phyloP scores from a whole-genome alignment of 1,140 invertebrate species.

The Drosophila yakuba region DNA sequence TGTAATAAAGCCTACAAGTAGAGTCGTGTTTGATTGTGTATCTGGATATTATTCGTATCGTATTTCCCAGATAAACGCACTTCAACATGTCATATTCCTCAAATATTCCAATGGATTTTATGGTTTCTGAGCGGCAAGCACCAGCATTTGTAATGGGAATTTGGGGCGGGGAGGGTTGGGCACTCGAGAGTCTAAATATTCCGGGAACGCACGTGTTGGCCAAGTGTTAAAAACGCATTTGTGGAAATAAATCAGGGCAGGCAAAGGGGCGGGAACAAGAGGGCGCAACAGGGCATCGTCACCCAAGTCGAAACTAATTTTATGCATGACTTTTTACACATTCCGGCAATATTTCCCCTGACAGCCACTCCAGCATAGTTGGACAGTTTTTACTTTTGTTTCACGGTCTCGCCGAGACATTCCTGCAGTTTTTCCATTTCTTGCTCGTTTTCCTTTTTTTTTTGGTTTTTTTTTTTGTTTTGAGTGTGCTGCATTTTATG shows the following conservation, averaged over 20 bases:
- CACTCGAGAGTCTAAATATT: constrained; percentile 51
- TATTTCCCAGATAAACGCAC: constrained; percentile 57
- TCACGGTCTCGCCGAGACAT: constrained; percentile 59
- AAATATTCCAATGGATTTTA: constrained; percentile 41
- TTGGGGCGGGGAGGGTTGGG: neutral
- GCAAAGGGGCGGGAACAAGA: constrained; percentile 1
- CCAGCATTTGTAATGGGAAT: constrained; percentile 30
- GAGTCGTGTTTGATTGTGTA: neutral
- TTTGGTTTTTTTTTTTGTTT: constrained; percentile 17
- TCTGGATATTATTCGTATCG: constrained; percentile 31
- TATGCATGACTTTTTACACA: constrained; percentile 83
- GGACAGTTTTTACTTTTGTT: constrained; percentile 67
- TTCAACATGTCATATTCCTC: constrained; percentile 72
- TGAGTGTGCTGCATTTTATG: constrained; percentile 73
- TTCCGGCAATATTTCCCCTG: constrained; percentile 75
- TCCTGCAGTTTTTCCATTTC: constrained; percentile 46
- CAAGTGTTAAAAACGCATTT: constrained; percentile 68
- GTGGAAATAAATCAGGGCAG: constrained; percentile 65
- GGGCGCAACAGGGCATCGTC: constrained; percentile 43
- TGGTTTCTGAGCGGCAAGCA: constrained; percentile 64
- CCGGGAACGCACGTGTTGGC: constrained; percentile 77
- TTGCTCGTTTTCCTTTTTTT: constrained; percentile 21
- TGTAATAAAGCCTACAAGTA: too few species aligned
- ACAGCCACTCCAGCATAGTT: constrained; percentile 72
- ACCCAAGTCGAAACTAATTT: constrained; percentile 81